Evolutionary conservation across 2,797 vertebrate genomes (phyloP).

Genomic region (Rhinoraja longicauda): DNA sequence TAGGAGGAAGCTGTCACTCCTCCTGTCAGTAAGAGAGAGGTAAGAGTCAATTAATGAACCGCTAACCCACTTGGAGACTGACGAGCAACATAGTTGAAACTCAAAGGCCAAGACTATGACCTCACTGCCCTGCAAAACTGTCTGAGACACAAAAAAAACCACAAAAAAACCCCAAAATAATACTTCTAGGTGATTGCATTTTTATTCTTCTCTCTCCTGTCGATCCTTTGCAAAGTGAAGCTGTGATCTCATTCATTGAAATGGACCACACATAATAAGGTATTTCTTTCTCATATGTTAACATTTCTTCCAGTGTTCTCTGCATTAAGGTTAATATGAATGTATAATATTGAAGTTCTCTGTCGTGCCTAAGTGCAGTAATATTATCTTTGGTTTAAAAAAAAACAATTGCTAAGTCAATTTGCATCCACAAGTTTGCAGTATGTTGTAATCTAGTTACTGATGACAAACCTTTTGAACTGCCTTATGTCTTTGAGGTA

Average conservation of each 20-base stretch:
- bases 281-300: conserved; percentile 26
- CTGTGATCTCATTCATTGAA: conserved; percentile 28
- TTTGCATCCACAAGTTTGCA: conserved; percentile 31
- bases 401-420: conserved; percentile 6
- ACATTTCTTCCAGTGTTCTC: conserved; percentile 36
- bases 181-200: conserved; percentile 2
- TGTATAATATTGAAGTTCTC: conserved; percentile 38
- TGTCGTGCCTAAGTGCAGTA: conserved; percentile 34
- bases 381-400: conserved; percentile 34
- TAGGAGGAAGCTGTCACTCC: neutral
- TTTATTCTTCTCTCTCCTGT: conserved; percentile 22
- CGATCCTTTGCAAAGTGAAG: conserved; percentile 24
- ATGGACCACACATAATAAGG: conserved; percentile 11
- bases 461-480: neutral
- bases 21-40: conserved; percentile 9
- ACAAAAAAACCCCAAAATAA: neutral
- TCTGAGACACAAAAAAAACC: neutral
- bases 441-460: conserved; percentile 35
- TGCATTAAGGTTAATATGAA: conserved; percentile 36
- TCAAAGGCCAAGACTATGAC: conserved; percentile 23
- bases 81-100: conserved; percentile 5
- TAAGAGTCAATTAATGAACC: neutral
- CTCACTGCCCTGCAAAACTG: conserved; percentile 24
- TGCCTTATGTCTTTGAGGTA: conserved; percentile 29
- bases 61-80: neutral